A percentile compares a stretch with the other conserved stretches of the same genome.
Evolutionary conservation across 1,140 invertebrate genomes (phyloP).

Genomic region (Pachypsylla venusta): DNA sequence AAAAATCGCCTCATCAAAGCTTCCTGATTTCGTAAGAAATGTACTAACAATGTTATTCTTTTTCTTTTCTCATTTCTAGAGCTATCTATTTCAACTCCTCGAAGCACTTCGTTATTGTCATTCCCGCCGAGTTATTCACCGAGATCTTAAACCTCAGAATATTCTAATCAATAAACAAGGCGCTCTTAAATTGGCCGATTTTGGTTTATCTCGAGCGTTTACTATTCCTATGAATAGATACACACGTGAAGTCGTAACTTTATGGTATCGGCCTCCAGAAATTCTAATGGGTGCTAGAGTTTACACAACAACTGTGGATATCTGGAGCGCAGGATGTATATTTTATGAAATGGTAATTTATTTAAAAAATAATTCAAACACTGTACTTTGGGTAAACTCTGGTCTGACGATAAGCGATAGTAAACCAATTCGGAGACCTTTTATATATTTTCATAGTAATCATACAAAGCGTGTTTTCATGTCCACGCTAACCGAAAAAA

Average conservation of each 20-base stretch:
- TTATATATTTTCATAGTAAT: no score
- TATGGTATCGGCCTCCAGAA: slow-evolving; percentile 95
- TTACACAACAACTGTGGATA: slow-evolving; percentile 78
- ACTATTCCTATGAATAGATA: slow-evolving; percentile 67
- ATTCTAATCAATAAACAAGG: slow-evolving; percentile 63
- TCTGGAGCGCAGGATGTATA: slow-evolving; percentile 94
- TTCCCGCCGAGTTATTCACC: slow-evolving; percentile 65
- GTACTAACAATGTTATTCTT: slow-evolving; percentile 13
- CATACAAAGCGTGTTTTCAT: no score
- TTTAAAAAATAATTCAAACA: background rate
- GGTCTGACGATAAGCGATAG: no score
- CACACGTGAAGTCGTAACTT: slow-evolving; percentile 88
- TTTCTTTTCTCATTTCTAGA: slow-evolving; percentile 41
- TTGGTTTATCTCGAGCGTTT: slow-evolving; percentile 73
- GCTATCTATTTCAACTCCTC: slow-evolving; percentile 77
- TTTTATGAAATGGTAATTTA: slow-evolving; percentile 74
- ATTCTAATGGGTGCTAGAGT: slow-evolving; percentile 78
- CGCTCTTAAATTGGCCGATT: slow-evolving; percentile 78
- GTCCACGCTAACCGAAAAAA: no score
- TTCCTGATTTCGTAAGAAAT: no score
- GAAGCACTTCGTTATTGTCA: slow-evolving; percentile 88
- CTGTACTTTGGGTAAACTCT: no score
- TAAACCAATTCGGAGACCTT: no score
- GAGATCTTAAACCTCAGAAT: slow-evolving; percentile 88
- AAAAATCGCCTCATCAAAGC: no score